Base-by-base conservation (phyloP, 2,797 vertebrate genomes). In the Vireo griseus region DNA sequence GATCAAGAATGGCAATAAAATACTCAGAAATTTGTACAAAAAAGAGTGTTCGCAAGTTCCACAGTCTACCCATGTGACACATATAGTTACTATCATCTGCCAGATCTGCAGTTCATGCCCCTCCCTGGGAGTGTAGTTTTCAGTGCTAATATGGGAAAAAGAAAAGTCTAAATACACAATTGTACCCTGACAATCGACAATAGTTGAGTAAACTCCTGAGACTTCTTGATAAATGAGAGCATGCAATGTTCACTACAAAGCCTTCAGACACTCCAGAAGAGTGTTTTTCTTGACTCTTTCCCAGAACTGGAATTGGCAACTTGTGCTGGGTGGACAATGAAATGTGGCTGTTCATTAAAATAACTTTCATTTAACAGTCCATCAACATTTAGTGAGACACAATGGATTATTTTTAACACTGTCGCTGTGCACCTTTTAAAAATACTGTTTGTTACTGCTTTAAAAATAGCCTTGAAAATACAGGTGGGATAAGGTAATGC, bases 221-320 rank as follows among this genome's bases (percentile, higher is more conserved):
- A 87, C 82, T 94, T 82, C 88, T 94, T 96, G 97, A 97, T 97
- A 97, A 96, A 97, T 88, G 90, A 3, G 45, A 96, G 51, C 7
- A 33, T 71, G 66, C 10, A n/a, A 71, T 0, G 2, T 57, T 86
- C 81, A 88, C 91, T 94, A 94, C 83, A 90, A 94, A 96, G 96
- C 88, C 94, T 95, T 74, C 92, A 35, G 74, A 69, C 93, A 82
- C 65, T 94, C 86, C 94, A 79, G 68, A 94, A 57, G 91, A 92
- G 93, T 96, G 94, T 97, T 98, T 97, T 96, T 97, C 95, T 98
- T 97, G 96, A 97, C 94, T 96, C 86, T 78, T 96, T 92, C 93
- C 96, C 97, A 98, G 95, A 96, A 95, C 75, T 85, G 68, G 87
- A 97, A 96, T 96, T 97, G 97, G 95, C 97, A 97, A 40, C 77